These are phyloP conservation scores for Hyposoter didymator DNA, from an alignment of 2,888 invertebrate genomes.

Conservation along the genomic window DNA sequence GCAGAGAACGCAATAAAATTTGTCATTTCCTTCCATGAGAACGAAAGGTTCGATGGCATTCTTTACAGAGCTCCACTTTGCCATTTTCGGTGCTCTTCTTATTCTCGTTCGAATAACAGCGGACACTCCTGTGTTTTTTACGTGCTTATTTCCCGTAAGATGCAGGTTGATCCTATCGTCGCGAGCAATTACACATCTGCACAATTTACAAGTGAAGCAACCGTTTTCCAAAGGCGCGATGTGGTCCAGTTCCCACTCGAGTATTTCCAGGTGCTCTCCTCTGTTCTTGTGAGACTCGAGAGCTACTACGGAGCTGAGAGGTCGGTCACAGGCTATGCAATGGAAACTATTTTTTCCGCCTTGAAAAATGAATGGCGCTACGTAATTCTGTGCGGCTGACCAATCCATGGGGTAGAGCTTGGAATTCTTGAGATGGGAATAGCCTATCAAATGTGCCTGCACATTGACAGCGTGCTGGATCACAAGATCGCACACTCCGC, in stretches of 20 bases:
- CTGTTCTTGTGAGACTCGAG: not conserved
- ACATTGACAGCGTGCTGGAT: not conserved
- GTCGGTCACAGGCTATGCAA: not conserved
- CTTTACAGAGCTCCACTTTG: not conserved
- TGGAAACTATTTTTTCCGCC: not conserved
- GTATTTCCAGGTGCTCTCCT: not conserved
- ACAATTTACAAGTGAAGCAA: not conserved
- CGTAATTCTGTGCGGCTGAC: not conserved
- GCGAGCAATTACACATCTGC: not conserved
- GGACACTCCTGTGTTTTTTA: not conserved
- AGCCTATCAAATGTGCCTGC: not conserved
- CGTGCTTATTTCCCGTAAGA: not conserved
- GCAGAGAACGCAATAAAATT: slow-evolving; percentile 1
- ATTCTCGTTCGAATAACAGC: not conserved
- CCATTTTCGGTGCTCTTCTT: not conserved
- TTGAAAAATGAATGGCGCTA: not conserved
- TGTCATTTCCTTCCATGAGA: not conserved
- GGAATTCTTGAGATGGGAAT: not conserved
- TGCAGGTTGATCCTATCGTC: not conserved
- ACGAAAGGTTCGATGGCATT: not conserved
- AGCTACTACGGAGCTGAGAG: not conserved
- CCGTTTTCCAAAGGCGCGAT: not conserved
- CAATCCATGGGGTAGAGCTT: not conserved
- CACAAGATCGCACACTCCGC: not conserved
- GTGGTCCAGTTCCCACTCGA: not conserved